Conservation (phyloP, 2,797 vertebrate species). For the Moxostoma hubbsi region DNA sequence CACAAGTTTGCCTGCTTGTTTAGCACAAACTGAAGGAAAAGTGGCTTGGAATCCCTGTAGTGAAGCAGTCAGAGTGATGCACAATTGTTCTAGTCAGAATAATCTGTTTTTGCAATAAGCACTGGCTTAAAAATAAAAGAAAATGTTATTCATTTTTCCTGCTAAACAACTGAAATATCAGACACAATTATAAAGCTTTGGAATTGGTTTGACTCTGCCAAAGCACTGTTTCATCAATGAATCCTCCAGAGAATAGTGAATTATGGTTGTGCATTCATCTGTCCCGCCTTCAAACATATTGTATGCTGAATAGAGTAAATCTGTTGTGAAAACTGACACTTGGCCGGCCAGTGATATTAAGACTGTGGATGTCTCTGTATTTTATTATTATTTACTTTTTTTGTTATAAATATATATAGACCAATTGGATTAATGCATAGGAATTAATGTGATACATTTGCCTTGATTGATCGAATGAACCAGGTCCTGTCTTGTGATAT, state of each 20-base stretch:
- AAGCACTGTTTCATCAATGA: slow-evolving; percentile 4
- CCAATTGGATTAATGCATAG: slow-evolving; percentile 70
- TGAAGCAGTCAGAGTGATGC: slow-evolving; percentile 36
- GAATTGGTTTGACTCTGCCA: slow-evolving; percentile 22
- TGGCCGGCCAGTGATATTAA: neutral
- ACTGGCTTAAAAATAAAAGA: neutral
- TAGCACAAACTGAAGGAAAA: slow-evolving; percentile 32
- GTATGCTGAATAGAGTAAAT: slow-evolving; percentile 3
- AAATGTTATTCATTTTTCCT: neutral
- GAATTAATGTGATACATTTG: slow-evolving; percentile 65
- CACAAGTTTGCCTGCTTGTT: slow-evolving; percentile 39
- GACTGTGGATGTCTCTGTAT: neutral
- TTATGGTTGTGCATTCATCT: slow-evolving; percentile 9
- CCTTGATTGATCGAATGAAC: slow-evolving; percentile 62
- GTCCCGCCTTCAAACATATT: neutral
- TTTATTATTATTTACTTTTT: neutral
- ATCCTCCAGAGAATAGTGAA: slow-evolving; percentile 1
- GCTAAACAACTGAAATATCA: slow-evolving; percentile 27
- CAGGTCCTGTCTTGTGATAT: slow-evolving; percentile 40
- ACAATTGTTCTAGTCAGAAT: slow-evolving; percentile 28
- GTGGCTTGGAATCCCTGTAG: slow-evolving; percentile 31
- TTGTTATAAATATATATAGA: neutral
- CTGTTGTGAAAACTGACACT: slow-evolving; percentile 6
- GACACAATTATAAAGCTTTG: slow-evolving; percentile 4
- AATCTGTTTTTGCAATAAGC: slow-evolving; percentile 25